A percentile compares a stretch with the other conserved stretches of the same genome.
Evolutionary conservation across 2,888 invertebrate genomes (phyloP).

Genomic region (Oligia fasciuncula): DNA sequence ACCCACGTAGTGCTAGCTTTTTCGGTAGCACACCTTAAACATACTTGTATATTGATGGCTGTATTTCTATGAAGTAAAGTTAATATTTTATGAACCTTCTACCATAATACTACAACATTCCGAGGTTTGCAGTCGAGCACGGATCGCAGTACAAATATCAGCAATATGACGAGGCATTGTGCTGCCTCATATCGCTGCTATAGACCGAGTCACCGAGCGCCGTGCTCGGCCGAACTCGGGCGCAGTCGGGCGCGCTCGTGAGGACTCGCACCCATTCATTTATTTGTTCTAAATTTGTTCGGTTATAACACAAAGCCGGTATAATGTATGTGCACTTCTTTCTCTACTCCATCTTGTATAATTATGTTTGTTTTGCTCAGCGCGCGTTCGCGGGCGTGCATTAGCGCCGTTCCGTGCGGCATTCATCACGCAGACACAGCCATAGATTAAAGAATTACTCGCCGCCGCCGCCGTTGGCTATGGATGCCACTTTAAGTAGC

Average conservation of each 20-base stretch:
- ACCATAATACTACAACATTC: background rate
- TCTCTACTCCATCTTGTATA: constrained; percentile 54
- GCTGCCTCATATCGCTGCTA: background rate
- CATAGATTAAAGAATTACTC: constrained; percentile 52
- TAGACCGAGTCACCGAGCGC: constrained; percentile 6
- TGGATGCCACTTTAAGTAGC: constrained; percentile 33
- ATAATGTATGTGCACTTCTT: constrained; percentile 43
- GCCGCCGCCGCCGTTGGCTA: constrained; percentile 20
- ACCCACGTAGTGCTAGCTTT: background rate
- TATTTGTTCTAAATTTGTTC: constrained; percentile 30
- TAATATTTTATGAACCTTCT: background rate
- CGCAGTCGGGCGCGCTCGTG: background rate
- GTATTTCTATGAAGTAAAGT: background rate
- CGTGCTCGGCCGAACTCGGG: background rate
- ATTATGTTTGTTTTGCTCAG: constrained; percentile 66
- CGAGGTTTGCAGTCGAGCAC: background rate
- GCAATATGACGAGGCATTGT: constrained; percentile 12
- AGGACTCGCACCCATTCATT: constrained; percentile 7
- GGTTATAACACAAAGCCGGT: constrained; percentile 17
- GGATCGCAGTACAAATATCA: constrained; percentile 10
- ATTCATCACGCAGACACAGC: constrained; percentile 56
- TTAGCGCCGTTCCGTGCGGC: constrained; percentile 48
- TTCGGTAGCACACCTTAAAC: background rate
- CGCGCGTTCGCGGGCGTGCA: constrained; percentile 41
- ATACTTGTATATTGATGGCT: background rate